phyloP scores from a whole-genome alignment of 2,888 invertebrate genomes.

The Embidobia sp. region DNA sequence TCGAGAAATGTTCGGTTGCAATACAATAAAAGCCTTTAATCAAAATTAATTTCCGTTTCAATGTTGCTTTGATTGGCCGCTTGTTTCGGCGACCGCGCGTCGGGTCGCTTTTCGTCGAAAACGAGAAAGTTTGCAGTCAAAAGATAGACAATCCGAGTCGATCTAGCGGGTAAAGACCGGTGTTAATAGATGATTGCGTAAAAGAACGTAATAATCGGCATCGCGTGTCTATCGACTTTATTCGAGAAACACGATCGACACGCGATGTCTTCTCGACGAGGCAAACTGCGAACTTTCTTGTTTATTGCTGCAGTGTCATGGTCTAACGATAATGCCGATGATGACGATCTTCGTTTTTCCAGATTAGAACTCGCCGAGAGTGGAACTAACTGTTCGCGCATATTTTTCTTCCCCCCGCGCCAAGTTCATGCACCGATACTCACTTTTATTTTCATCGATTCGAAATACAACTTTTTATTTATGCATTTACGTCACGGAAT shows the following conservation, averaged over 20 bases:
- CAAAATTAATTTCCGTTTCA: no score
- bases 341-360: constrained; percentile 62
- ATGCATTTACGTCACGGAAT: constrained; percentile 13
- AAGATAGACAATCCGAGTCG: constrained; percentile 38
- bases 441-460: constrained; percentile 43
- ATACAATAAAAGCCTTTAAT: no score
- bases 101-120: background rate
- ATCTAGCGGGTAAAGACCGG: constrained; percentile 36
- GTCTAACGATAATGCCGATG: constrained; percentile 66
- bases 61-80: background rate
- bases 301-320: constrained; percentile 66
- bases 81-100: background rate
- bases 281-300: constrained; percentile 64
- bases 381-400: constrained; percentile 60
- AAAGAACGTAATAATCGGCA: constrained; percentile 60
- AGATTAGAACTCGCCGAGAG: constrained; percentile 56
- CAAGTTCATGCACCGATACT: constrained; percentile 16
- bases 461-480: constrained; percentile 2
- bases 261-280: constrained; percentile 57
- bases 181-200: constrained; percentile 61
- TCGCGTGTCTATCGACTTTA: constrained; percentile 59
- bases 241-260: constrained; percentile 52
- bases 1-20: no score
- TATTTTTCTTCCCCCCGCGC: constrained; percentile 41
- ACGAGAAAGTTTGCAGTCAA: constrained; percentile 19